Percentiles rank a stretch among this genome's conserved stretches.
Conservation (phyloP, 1,140 invertebrate species). For the Holcopasites calliopsidis region DNA sequence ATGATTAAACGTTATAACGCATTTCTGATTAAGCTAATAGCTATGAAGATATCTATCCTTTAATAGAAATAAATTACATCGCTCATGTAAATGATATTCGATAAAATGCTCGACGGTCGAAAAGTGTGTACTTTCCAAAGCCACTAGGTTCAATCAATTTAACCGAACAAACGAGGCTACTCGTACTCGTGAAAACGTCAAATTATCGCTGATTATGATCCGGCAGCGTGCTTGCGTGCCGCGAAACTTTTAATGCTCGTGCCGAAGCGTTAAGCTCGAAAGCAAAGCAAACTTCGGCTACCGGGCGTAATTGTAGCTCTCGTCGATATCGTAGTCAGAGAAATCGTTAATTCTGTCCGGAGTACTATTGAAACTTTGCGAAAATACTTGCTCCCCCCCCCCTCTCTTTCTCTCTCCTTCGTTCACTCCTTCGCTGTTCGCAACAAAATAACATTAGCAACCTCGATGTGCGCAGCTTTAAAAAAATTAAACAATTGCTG, state of each 20-base stretch:
- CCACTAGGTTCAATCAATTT: slow-evolving; percentile 30
- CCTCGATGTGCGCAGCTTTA: too few species aligned
- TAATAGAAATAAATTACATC: background rate
- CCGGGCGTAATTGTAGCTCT: slow-evolving; percentile 50
- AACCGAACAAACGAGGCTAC: slow-evolving; percentile 21
- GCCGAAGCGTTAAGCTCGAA: slow-evolving; percentile 54
- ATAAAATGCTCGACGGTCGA: background rate
- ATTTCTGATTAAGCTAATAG: too few species aligned
- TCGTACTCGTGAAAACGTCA: slow-evolving; percentile 50
- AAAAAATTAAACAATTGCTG: too few species aligned
- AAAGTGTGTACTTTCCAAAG: background rate
- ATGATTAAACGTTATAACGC: too few species aligned
- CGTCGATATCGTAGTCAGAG: slow-evolving; percentile 45
- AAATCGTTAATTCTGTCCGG: slow-evolving; percentile 34
- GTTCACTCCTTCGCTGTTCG: background rate
- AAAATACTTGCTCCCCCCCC: background rate
- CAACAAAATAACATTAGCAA: background rate
- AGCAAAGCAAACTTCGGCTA: slow-evolving; percentile 57
- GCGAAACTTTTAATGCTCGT: slow-evolving; percentile 58
- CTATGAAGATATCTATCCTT: background rate
- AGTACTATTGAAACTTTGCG: slow-evolving; percentile 33
- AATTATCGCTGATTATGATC: slow-evolving; percentile 59
- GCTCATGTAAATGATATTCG: background rate
- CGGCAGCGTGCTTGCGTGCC: slow-evolving; percentile 45
- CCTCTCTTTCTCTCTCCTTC: background rate